Evolutionary conservation across 2,888 invertebrate species (phyloP), one percentile per base, ranked within the genome.

Genomic region (Diplazon laetatorius): DNA sequence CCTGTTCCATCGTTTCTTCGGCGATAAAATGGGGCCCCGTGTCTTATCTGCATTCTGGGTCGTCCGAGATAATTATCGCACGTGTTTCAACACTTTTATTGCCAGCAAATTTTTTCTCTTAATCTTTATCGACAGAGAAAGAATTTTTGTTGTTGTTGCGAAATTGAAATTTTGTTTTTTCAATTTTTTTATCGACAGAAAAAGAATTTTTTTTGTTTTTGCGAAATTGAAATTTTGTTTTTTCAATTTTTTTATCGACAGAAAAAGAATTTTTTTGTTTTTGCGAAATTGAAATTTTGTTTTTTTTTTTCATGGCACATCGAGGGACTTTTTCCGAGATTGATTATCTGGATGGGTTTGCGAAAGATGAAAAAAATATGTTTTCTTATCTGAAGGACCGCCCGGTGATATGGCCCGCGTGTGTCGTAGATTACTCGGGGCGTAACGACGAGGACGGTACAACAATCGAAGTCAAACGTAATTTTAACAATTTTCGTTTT

Each of bases 31-130:
- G 6, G 30, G 30, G 6, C 9, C 68, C 18, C 18, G 14, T 10
- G 25, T 39, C 37, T 69, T 69, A 55, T 70, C 52, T 46, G 35
- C 14, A 60, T 73, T 73, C 69, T 69, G 73, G 69, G 65, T 65
- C 65, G 42, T 35, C 42, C 18, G 16, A 39, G 73, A 57, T 70
- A 77, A 39, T 50, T 39, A 9, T 68, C 42, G 39, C 68, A 25
- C n/a, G 55, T 14, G 9, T 16, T n/a, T n/a, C n/a, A n/a, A n/a
- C n/a, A n/a, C n/a, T n/a, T n/a, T n/a, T 14, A 22, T 42, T 20
- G 20, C 18, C 42, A 48, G 9, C 25, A 6, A 37, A 6, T 6
- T 37, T 42, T 10, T n/a, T 42, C 42, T 12, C 3, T 42, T 12
- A n/a, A 8, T 42, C 42, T 10, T 42, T n/a, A n/a, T n/a, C n/a